phyloP scores from a whole-genome alignment of 1,140 invertebrate genomes.

The Triops longicaudatus region DNA sequence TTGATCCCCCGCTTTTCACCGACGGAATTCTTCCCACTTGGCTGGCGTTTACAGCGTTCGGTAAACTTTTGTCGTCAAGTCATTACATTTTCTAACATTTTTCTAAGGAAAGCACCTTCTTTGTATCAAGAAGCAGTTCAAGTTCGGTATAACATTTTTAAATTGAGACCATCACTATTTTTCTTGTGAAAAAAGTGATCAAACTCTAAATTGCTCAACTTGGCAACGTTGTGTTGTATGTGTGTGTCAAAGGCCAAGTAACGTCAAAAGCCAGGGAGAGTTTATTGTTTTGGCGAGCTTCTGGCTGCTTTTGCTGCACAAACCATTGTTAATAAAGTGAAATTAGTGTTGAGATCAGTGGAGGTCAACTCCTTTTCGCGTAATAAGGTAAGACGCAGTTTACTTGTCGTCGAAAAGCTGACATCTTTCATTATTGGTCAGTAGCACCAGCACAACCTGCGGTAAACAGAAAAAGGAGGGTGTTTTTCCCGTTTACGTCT shows the following conservation, averaged over 20 bases:
- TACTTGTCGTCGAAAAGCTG: not conserved
- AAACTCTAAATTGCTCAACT: not conserved
- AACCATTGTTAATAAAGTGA: not conserved
- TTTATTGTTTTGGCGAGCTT: not conserved
- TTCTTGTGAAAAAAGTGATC: not conserved
- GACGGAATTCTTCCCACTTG: not conserved
- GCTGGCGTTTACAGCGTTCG: not conserved
- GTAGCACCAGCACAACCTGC: not conserved
- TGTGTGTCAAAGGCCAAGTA: constrained; percentile 12
- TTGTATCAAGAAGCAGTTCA: too few relatives aligned
- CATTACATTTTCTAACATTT: not conserved
- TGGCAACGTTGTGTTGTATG: not conserved
- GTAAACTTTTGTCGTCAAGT: constrained; percentile 5
- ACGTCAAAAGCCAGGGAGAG: not conserved
- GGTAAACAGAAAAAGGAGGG: constrained; percentile 1
- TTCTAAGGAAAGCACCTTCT: too few relatives aligned
- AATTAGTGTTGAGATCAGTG: not conserved
- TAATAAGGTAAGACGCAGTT: not conserved
- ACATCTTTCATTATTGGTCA: not conserved
- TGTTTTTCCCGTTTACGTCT: not conserved
- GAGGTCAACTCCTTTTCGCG: not conserved
- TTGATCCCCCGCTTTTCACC: not conserved
- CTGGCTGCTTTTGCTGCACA: not conserved
- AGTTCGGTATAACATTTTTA: too few relatives aligned
- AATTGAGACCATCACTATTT: too few relatives aligned